A percentile compares a stretch with the other conserved stretches of the same genome.
Conservation (phyloP, 2,888 invertebrate genomes). For the Conomelus anceps region DNA sequence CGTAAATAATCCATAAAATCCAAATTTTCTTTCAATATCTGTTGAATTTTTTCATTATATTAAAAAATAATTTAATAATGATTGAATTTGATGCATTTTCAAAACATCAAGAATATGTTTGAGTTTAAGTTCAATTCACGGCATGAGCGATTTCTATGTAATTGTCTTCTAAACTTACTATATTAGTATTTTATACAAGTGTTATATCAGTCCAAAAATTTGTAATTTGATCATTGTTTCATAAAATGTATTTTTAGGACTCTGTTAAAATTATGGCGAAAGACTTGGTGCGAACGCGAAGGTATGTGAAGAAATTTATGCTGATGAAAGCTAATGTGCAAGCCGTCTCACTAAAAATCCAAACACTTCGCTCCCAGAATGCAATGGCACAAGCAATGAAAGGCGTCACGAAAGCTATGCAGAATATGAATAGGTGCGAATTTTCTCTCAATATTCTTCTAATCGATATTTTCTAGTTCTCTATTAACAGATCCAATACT, state of each 20-base stretch:
- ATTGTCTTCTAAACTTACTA: no score
- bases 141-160: no score
- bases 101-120: no score
- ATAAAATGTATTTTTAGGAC: slow-evolving; percentile 54
- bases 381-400: slow-evolving; percentile 99
- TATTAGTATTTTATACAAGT: background rate
- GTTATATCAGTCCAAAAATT: background rate
- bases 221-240: background rate
- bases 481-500: background rate
- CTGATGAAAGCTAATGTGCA: slow-evolving; percentile 99
- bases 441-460: background rate
- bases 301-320: slow-evolving; percentile 97
- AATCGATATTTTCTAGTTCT: no score
- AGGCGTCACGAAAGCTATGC: slow-evolving; percentile 97
- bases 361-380: slow-evolving; percentile 95
- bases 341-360: slow-evolving; percentile 94
- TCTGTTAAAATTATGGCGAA: slow-evolving; percentile 99
- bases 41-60: no score
- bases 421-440: slow-evolving; percentile 83
- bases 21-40: no score
- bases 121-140: no score
- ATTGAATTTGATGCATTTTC: no score
- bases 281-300: slow-evolving; percentile 91
- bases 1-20: no score
- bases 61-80: no score